Base-by-base conservation (phyloP, 1,140 invertebrate genomes). In the Drosophila tropicalis region DNA sequence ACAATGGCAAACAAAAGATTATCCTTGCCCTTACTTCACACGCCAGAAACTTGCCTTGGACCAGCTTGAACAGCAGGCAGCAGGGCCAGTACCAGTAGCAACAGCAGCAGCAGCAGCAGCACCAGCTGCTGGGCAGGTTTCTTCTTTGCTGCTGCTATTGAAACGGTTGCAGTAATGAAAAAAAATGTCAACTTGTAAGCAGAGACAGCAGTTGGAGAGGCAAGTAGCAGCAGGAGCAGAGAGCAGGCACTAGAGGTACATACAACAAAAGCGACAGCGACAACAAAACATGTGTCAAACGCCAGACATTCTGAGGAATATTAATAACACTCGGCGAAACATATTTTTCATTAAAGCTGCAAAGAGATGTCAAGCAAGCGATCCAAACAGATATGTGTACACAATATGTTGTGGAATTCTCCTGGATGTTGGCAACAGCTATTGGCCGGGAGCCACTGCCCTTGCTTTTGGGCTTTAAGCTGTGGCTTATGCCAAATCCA, bases 211-310 rank as follows among this genome's bases (percentile, higher is more conserved):
- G 63, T 51, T 10, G 12, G 36, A 65, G 29, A 12, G 22, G 36
- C 13, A 36, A 61, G 34, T 19, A 36, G 19, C 19, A 55, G 17
- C 19, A 55, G 34, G 17, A 22, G 32, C 7, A 17, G 29, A 19
- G 32, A 19, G 41, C 63, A 62, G 51, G 47, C 54, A 57, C 64
- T 56, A 76, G 47, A 74, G 55, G 62, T 66, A 70, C 62, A n/a
- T 44, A 74, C 69, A 81, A 74, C 79, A 75, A 82, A 82, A 65
- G 66, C 76, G 76, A 76, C 79, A 83, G 64, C 57, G 70, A 73
- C 74, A 81, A 89, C 80, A 89, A 89, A 89, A 89, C 84, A 89
- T 89, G 84, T 89, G 84, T 89, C 84, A 89, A 89, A 87, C 85
- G 69, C 80, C 84, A 89, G 80, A 81, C 84, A 89, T 89, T 72